These are phyloP conservation scores for Pachymerium ferrugineum DNA, from an alignment of 2,888 invertebrate species.

Conservation along the genomic window DNA sequence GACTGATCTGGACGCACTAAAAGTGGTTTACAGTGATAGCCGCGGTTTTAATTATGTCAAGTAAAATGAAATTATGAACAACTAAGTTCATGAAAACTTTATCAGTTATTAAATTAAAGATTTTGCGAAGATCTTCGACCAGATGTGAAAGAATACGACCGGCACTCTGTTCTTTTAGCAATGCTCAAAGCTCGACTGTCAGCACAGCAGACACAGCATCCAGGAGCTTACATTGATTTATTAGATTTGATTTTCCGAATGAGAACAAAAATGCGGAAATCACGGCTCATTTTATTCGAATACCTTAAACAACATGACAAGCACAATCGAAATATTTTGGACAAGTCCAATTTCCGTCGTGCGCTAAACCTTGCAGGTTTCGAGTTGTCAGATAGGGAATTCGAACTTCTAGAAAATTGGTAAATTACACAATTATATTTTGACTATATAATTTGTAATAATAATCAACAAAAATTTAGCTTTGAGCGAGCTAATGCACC, in stretches of 20 bases:
- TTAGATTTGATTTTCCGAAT: conserved; percentile 25
- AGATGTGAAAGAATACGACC: not conserved
- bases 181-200: conserved; percentile 31
- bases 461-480: no score
- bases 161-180: not conserved
- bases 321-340: not conserved
- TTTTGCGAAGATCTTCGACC: conserved; percentile 29
- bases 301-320: conserved; percentile 28
- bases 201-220: conserved; percentile 19
- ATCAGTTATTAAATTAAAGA: not conserved
- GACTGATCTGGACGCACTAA: conserved; percentile 13
- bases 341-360: not conserved
- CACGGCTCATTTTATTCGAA: conserved; percentile 17
- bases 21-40: conserved; percentile 16
- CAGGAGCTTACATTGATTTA: conserved; percentile 25
- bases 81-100: not conserved
- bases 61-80: not conserved
- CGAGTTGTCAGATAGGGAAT: conserved; percentile 9
- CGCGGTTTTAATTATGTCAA: conserved; percentile 28
- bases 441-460: no score
- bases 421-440: not conserved
- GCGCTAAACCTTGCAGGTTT: conserved; percentile 25
- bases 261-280: conserved; percentile 27
- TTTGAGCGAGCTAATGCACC: conserved; percentile 28
- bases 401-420: conserved; percentile 29